Percentiles rank a stretch among this genome's conserved stretches.
Evolutionary conservation across 2,113 vertebrate species (phyloP).

Genomic region (Willisornis vidua): DNA sequence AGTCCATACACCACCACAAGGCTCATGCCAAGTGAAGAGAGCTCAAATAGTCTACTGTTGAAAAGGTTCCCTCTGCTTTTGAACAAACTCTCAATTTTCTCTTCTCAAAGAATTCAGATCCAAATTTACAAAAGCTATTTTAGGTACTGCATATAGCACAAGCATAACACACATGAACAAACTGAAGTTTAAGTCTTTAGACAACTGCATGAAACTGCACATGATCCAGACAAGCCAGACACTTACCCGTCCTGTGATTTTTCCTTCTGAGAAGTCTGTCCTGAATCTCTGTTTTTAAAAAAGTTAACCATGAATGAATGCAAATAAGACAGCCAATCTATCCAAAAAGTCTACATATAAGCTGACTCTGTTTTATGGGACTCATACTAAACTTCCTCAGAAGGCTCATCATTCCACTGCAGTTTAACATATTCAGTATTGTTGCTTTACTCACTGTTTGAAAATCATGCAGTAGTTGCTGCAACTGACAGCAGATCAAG

Average conservation of each 20-base stretch:
- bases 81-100: background rate
- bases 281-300: constrained; percentile 89
- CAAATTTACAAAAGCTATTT: background rate
- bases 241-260: constrained; percentile 97
- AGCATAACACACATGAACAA: background rate
- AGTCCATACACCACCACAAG: background rate
- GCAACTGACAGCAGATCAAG: background rate
- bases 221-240: constrained; percentile 7
- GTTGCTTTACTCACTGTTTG: background rate
- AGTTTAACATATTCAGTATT: background rate
- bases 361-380: background rate
- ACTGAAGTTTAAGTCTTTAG: background rate
- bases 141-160: background rate
- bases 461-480: background rate
- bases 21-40: background rate
- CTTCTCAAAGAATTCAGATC: background rate
- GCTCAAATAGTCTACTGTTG: background rate
- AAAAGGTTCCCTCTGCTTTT: background rate
- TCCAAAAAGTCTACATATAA: background rate
- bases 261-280: constrained; percentile 98
- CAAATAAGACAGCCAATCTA: background rate
- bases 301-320: constrained; percentile 18
- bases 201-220: background rate
- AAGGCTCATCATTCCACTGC: background rate
- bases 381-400: background rate